Conservation (phyloP, 2,888 invertebrate species). For the Tipula lateralis region DNA sequence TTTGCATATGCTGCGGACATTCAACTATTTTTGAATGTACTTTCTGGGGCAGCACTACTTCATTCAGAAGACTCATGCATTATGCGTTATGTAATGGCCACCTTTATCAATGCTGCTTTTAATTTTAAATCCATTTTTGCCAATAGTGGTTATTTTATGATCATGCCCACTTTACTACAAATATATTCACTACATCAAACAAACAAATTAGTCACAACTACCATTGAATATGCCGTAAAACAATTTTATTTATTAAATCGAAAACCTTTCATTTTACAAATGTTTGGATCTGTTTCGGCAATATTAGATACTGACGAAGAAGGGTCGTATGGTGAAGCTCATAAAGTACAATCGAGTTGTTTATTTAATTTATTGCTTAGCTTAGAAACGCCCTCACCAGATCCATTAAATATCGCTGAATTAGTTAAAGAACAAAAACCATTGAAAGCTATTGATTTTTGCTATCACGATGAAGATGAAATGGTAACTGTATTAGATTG, state of each 20-base stretch:
- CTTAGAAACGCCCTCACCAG: conserved; percentile 89
- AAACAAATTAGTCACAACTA: conserved; percentile 88
- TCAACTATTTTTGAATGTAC: conserved; percentile 93
- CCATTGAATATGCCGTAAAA: conserved; percentile 96
- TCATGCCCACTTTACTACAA: conserved; percentile 95
- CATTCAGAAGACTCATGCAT: conserved; percentile 97
- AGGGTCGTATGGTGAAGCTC: conserved; percentile 83
- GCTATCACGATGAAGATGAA: conserved; percentile 97
- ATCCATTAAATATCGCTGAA: conserved; percentile 89
- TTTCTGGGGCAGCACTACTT: conserved; percentile 92
- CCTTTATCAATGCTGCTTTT: conserved; percentile 94
- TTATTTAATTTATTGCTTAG: conserved; percentile 81
- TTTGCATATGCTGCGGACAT: conserved; percentile 96
- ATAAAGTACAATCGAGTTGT: conserved; percentile 59
- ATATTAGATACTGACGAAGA: conserved; percentile 89
- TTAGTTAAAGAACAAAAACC: conserved; percentile 87
- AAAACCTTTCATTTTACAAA: conserved; percentile 96
- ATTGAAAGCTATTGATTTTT: conserved; percentile 93
- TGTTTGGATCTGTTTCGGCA: conserved; percentile 98
- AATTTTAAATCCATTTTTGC: conserved; percentile 99
- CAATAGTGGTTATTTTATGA: conserved; percentile 91
- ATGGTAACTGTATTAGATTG: conserved; percentile 95
- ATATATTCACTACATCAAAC: conserved; percentile 98
- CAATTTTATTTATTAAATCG: conserved; percentile 97
- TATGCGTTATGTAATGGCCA: conserved; percentile 91